Conservation (phyloP, 2,797 vertebrate species). For the Columba guinea region DNA sequence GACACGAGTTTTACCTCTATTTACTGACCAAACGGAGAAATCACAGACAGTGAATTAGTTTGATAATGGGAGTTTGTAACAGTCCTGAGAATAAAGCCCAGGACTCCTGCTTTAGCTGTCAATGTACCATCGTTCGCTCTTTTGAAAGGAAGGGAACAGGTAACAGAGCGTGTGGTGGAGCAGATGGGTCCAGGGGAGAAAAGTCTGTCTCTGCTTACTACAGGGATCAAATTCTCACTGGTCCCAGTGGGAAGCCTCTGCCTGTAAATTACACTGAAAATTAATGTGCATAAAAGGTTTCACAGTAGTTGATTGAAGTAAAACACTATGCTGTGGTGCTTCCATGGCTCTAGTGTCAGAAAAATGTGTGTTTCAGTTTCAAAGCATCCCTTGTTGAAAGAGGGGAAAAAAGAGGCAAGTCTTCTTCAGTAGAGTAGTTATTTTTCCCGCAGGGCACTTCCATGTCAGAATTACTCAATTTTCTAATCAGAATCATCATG, state of each 20-base stretch:
- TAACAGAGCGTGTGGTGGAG: not conserved
- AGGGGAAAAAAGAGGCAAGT: not conserved
- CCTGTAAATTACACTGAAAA: not conserved
- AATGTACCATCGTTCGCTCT: not conserved
- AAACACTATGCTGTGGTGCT: not conserved
- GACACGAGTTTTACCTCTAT: not conserved
- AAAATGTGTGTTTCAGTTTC: not conserved
- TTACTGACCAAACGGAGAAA: not conserved
- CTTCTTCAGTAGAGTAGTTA: not conserved
- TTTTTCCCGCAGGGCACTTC: not conserved
- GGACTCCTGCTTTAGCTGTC: not conserved
- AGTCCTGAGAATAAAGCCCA: not conserved
- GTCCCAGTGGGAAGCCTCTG: not conserved
- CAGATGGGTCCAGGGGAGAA: not conserved
- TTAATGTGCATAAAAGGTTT: constrained; percentile 31
- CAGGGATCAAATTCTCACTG: not conserved
- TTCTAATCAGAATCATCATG: constrained; percentile 26
- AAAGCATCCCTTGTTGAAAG: not conserved
- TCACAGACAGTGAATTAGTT: not conserved
- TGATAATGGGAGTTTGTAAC: not conserved
- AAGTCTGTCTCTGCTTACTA: not conserved
- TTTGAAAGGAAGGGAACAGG: not conserved
- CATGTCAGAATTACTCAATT: not conserved
- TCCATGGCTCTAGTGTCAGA: not conserved
- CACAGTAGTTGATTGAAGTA: not conserved